Evolutionary conservation across 2,797 vertebrate genomes (phyloP).

Genomic region (Falco columbarius): DNA sequence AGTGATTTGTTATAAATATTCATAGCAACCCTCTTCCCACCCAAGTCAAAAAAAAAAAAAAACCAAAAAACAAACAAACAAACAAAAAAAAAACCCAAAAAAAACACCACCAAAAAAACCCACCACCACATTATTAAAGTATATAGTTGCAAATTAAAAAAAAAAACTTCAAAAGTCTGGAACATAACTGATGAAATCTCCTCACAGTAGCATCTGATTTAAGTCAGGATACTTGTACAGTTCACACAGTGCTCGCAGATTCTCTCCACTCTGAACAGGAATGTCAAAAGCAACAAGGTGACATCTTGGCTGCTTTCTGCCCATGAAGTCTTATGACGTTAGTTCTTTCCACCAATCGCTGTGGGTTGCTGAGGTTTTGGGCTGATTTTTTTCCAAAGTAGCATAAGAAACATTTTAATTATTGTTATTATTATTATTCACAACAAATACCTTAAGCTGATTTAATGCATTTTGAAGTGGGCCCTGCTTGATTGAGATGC

Average conservation of each 20-base stretch:
- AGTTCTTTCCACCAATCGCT: not conserved
- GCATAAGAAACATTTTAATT: not conserved
- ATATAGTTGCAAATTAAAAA: not conserved
- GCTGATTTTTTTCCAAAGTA: not conserved
- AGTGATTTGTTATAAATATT: slow-evolving; percentile 83
- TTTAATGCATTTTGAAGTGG: not conserved
- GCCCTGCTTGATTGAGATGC: not conserved
- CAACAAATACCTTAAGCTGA: not conserved
- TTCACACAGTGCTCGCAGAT: not conserved
- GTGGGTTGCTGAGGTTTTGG: not conserved
- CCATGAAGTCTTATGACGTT: not conserved
- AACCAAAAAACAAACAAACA: too few relatives aligned
- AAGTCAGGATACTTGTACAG: not conserved
- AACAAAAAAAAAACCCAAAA: too few relatives aligned
- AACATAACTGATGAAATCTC: slow-evolving; percentile 14
- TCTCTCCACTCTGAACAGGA: not conserved
- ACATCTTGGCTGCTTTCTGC: not conserved
- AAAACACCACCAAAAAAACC: not conserved
- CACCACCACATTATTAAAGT: not conserved
- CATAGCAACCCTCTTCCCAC: slow-evolving; percentile 71
- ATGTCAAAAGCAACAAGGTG: slow-evolving; percentile 18
- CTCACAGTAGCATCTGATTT: not conserved
- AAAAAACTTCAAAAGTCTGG: slow-evolving; percentile 14
- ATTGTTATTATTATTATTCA: not conserved
- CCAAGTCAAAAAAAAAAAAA: slow-evolving; percentile 48